A percentile compares a stretch with the other conserved stretches of the same genome.
These are phyloP conservation scores for Rhinopomastus cyanomelas DNA, from an alignment of 2,113 vertebrate species.

Conservation along the genomic window DNA sequence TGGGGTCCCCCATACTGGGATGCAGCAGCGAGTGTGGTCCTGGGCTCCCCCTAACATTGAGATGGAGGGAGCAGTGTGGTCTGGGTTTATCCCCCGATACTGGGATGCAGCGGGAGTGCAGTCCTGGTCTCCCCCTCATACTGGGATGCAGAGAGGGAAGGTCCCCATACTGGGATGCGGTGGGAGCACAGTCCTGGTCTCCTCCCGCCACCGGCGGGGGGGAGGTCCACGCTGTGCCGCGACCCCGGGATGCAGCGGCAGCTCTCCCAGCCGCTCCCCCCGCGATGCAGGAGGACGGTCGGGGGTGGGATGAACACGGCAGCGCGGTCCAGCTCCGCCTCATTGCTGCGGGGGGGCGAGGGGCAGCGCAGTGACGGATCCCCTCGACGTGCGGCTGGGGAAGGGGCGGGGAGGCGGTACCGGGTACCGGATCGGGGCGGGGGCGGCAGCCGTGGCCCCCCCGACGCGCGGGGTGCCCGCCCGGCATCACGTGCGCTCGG, in stretches of 20 bases:
- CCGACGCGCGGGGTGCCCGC: slow-evolving; percentile 41
- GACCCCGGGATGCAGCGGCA: too few relatives aligned
- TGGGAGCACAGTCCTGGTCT: not conserved
- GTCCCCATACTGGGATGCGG: too few relatives aligned
- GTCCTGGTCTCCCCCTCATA: not conserved
- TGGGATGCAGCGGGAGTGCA: not conserved
- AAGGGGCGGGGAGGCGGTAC: not conserved
- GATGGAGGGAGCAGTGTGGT: not conserved
- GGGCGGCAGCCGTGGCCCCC: not conserved
- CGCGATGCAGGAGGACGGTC: not conserved
- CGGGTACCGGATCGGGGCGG: not conserved
- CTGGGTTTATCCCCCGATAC: not conserved
- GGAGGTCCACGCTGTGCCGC: too few relatives aligned
- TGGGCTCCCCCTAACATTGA: not conserved
- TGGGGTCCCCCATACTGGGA: rapidly evolving
- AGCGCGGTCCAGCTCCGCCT: not conserved
- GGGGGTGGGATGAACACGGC: too few relatives aligned
- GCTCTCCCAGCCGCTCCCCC: too few relatives aligned
- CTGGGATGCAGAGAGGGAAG: not conserved
- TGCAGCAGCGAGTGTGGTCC: not conserved
- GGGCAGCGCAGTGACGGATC: too few relatives aligned
- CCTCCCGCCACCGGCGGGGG: too few relatives aligned
- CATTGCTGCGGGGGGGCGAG: not conserved
- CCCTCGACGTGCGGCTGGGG: not conserved
- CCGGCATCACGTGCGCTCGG: slow-evolving; percentile 70